Base-by-base conservation (phyloP, 2,888 invertebrate species). In the Asteroscopus sphinx region DNA sequence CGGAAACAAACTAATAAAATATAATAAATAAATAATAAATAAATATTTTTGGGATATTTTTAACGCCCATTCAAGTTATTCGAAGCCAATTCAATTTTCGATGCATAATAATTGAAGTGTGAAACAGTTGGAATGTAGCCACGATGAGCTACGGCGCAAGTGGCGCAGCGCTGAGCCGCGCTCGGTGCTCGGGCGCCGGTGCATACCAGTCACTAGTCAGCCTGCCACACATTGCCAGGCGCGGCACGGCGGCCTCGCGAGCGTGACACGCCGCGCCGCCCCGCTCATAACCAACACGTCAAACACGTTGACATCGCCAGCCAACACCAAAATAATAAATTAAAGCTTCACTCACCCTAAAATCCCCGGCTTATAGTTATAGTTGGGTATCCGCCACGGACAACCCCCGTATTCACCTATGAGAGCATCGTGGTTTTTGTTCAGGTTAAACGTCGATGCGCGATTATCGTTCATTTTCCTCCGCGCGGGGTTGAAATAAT, bases 371-470 rank as follows among this genome's bases (percentile, higher is more conserved):
- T 96, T 96, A 92, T 99, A 98, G 74, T 93, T 94, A 89, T 96
- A 97, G 85, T 96, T 96, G 48, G 96, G 96, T 86, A 96, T 95
- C 85, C 98, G 96, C 97, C 99, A 99, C 79, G 98, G 98, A 87
- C 98, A 97, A 65, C 98, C 98, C 76, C 97, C 97, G 95, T 97
- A 97, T 92, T 97, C 97, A 79, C 97, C 97, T 87, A 97, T 96
- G 82, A 98, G 96, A 85, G 96, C 96, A 90, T 97, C 96, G 91
- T 96, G 96, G 95, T 98, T 96, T 88, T 97, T 96, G 94, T 97
- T 97, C 95, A 98, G 96, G 92, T 97, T 97, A 95, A 97, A 97
- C 73, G 98, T 98, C 89, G 97, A 97, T 78, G 98, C 98, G 90
- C 97, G 97, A 95, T 98, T 98, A 91, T 98, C 98, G 88, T 96